phyloP scores from a whole-genome alignment of 2,797 vertebrate species.

The Fringilla coelebs region DNA sequence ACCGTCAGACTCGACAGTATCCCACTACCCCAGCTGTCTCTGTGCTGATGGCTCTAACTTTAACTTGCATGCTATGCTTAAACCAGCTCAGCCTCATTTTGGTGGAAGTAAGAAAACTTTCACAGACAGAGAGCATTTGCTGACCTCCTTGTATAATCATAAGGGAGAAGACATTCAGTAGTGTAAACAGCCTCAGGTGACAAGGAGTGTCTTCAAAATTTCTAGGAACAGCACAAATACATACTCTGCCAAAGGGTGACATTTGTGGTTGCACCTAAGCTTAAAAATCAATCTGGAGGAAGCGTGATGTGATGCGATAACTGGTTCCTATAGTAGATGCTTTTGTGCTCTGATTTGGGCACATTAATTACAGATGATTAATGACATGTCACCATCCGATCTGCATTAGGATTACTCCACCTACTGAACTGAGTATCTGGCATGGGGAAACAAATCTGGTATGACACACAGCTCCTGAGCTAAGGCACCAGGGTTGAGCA shows the following conservation, averaged over 20 bases:
- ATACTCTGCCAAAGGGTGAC: background rate
- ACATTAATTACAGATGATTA: background rate
- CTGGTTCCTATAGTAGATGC: background rate
- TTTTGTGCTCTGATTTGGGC: background rate
- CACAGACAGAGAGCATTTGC: background rate
- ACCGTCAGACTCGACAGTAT: background rate
- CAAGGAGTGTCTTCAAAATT: background rate
- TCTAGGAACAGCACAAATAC: background rate
- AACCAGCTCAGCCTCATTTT: background rate
- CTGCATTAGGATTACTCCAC: background rate
- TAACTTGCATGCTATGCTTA: background rate
- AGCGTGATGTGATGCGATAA: background rate
- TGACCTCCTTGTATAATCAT: background rate
- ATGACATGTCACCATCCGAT: background rate
- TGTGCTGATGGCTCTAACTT: background rate
- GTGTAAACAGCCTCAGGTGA: background rate
- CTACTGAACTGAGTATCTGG: background rate
- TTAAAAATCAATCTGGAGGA: background rate
- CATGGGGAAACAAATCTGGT: background rate
- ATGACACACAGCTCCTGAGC: background rate
- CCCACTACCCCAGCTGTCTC: background rate
- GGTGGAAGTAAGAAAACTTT: background rate
- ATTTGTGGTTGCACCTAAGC: background rate
- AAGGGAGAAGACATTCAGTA: background rate
- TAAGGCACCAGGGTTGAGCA: background rate